Percentiles rank a stretch among this genome's conserved stretches.
phyloP scores from a whole-genome alignment of 1,140 invertebrate genomes.

The Brachionus koreanus region DNA sequence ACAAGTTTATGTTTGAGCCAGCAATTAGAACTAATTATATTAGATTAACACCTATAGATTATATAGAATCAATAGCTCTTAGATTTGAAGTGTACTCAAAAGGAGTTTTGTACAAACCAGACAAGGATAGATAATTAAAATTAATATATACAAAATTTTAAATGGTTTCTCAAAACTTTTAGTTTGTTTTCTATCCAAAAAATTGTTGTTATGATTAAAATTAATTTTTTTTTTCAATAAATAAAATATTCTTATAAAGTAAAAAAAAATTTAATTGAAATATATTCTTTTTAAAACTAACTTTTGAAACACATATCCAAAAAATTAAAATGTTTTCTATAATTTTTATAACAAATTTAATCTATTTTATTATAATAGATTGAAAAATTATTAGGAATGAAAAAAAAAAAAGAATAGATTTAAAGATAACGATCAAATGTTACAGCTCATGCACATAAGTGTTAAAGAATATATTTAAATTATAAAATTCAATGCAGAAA shows the following conservation, averaged over 20 bases:
- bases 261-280: no score
- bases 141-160: background rate
- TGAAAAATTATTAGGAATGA: no score
- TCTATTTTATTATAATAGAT: no score
- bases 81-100: conserved; percentile 41
- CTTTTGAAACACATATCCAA: no score
- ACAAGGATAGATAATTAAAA: background rate
- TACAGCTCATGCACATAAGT: no score
- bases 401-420: no score
- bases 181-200: background rate
- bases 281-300: no score
- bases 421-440: no score
- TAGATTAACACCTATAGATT: conserved; percentile 31
- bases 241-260: background rate
- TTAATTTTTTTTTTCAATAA: background rate
- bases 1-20: conserved; percentile 39
- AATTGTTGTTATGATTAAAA: background rate
- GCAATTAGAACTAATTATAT: conserved; percentile 41
- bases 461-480: no score
- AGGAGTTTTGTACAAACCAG: conserved; percentile 40
- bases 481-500: no score
- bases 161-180: background rate
- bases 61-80: conserved; percentile 6
- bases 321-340: no score
- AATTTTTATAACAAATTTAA: no score